These are phyloP conservation scores for Melanaphis sacchari DNA, from an alignment of 1,140 invertebrate genomes.

Conservation along the genomic window DNA sequence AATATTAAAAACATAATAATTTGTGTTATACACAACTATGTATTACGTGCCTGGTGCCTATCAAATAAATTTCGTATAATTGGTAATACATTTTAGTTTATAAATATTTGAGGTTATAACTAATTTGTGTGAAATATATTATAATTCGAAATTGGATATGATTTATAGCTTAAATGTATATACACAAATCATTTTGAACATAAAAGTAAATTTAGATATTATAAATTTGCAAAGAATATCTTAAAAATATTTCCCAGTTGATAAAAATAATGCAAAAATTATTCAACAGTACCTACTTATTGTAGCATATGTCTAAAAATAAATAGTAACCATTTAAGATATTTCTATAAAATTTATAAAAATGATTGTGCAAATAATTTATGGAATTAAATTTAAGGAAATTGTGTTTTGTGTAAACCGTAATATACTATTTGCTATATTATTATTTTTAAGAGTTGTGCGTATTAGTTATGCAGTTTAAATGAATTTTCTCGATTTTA, in stretches of 20 bases:
- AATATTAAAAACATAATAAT: no score
- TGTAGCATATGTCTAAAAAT: neutral
- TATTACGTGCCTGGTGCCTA: no score
- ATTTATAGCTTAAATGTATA: neutral
- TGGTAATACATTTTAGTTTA: neutral
- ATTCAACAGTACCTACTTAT: neutral
- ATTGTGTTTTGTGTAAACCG: neutral
- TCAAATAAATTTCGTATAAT: neutral
- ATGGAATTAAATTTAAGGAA: neutral
- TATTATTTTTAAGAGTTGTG: neutral
- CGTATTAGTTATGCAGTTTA: neutral
- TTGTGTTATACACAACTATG: no score
- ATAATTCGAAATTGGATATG: neutral
- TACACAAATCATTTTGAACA: neutral
- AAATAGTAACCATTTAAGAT: neutral
- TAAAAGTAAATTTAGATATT: neutral
- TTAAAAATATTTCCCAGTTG: neutral
- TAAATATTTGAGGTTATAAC: neutral
- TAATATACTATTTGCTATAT: neutral
- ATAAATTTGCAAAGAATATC: neutral
- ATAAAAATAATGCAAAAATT: neutral
- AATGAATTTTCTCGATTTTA: neutral
- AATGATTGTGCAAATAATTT: neutral
- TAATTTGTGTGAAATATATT: neutral
- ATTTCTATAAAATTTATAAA: neutral